Base-by-base conservation (phyloP, 2,888 invertebrate genomes). In the Glaucopsyche alexis region DNA sequence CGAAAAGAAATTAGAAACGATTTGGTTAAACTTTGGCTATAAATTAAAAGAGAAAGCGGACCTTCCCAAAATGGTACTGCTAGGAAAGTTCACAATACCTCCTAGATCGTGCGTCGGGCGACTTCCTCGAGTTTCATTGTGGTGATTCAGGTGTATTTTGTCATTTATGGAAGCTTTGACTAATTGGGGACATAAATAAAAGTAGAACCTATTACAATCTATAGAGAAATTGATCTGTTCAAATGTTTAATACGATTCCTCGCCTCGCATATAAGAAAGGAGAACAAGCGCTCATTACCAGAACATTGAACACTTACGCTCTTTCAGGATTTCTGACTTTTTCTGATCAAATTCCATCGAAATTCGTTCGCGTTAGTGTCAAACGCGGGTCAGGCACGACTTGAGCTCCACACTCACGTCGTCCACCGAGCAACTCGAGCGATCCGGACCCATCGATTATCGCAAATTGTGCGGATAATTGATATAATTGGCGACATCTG, bases 391-490 rank as follows among this genome's bases (percentile, higher is more conserved):
- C 60, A 60, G 60, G 29, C 60, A 60, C 60, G 60, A 60, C 29
- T 11, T 42, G 29, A 42, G 42, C 42, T 42, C 55, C 4, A 16
- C 52, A 55, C 55, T 55, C 11, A 19, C 38, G 60, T 38, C 60
- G 29, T 13, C 60, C 60, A 60, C 60, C 13, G 60, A 60, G 29
- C 38, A 16, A 47, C 11, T 42, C 11, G 45, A 67, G 16, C 42
- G 45, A 7, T 42, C 67, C 67, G 16, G 67, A n/a, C 38, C 65
- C 47, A 64, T 47, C 74, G 73, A 72, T 77, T 76, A 75, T 75
- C 73, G 72, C 83, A 82, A 85, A 86, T 86, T 85, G 83, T 79
- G 81, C 81, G 82, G 81, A 81, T 85, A 84, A 85, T 86, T 82
- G 80, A 77, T 75, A 79, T 83, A 83, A 85, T 83, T 81, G 81